phyloP scores from a whole-genome alignment of 2,888 invertebrate species.

The Scaptomyza polygonia region DNA sequence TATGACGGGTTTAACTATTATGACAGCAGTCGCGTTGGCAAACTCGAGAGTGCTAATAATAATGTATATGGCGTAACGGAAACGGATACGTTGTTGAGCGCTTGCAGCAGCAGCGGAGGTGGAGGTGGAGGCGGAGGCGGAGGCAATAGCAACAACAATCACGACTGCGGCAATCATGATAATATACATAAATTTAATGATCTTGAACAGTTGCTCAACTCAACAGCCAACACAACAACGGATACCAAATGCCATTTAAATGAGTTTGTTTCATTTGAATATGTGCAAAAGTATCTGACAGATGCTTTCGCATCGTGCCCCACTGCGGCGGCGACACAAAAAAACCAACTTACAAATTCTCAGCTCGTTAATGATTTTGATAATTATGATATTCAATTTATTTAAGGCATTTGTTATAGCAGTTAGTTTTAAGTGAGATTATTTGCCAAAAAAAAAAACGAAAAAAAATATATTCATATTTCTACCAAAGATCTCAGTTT shows the following conservation, averaged over 20 bases:
- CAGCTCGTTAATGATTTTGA: conserved; percentile 79
- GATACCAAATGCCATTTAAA: conserved; percentile 56
- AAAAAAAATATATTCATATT: conserved; percentile 24
- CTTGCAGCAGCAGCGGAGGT: conserved; percentile 48
- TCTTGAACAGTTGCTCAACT: conserved; percentile 71
- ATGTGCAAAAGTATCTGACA: conserved; percentile 83
- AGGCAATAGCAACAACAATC: conserved; percentile 31
- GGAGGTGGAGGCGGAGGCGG: no score
- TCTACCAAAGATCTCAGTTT: conserved; percentile 75
- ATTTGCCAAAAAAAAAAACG: conserved; percentile 20
- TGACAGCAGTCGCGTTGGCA: neutral
- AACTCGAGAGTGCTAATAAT: conserved; percentile 10
- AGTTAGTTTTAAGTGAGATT: conserved; percentile 20
- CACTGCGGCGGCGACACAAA: conserved; percentile 15
- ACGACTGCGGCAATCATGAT: conserved; percentile 49
- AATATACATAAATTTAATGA: conserved; percentile 79
- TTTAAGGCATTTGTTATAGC: conserved; percentile 37
- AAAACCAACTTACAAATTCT: conserved; percentile 41
- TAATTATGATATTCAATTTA: conserved; percentile 83
- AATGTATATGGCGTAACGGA: conserved; percentile 45
- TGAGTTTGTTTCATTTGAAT: conserved; percentile 84
- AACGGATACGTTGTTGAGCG: conserved; percentile 62
- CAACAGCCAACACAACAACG: conserved; percentile 5
- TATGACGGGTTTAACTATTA: conserved; percentile 38
- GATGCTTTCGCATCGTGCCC: conserved; percentile 76